Evolutionary conservation across 2,113 vertebrate species (phyloP).

Genomic region (Acrocephalus arundinaceus): DNA sequence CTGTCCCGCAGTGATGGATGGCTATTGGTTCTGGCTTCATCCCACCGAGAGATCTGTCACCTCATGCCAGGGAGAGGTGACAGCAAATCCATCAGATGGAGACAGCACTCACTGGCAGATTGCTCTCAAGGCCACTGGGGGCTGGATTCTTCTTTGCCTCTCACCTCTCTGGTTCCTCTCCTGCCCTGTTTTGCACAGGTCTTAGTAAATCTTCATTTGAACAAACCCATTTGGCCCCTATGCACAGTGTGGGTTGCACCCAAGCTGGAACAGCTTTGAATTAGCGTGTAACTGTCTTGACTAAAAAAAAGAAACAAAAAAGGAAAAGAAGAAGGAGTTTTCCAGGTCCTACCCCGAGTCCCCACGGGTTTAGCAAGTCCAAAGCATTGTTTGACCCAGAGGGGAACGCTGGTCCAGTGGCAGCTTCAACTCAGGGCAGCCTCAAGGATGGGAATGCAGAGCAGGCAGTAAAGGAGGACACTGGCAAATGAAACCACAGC

Average conservation of each 20-base stretch:
- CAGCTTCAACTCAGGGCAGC: not conserved
- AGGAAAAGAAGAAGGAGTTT: not conserved
- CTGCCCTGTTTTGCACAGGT: not conserved
- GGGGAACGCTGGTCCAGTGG: not conserved
- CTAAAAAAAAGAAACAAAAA: not conserved
- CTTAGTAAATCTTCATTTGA: not conserved
- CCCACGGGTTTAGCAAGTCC: not conserved
- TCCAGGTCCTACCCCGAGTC: not conserved
- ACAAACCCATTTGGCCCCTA: not conserved
- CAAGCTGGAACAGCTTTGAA: not conserved
- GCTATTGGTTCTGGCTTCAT: constrained; percentile 66
- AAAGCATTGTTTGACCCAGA: not conserved
- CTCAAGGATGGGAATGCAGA: not conserved
- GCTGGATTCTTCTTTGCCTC: constrained; percentile 7
- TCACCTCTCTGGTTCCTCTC: not conserved
- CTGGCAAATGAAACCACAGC: not conserved
- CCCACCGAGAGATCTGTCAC: constrained; percentile 64
- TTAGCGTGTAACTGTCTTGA: not conserved
- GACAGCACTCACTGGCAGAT: constrained; percentile 53
- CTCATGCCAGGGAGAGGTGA: constrained; percentile 58
- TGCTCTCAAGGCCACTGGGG: constrained; percentile 62
- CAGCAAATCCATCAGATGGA: constrained; percentile 71
- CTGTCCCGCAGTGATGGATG: constrained; percentile 58
- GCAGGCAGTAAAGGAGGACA: not conserved
- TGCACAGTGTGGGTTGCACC: not conserved